phyloP scores from a whole-genome alignment of 2,113 vertebrate genomes.

The Caracal caracal region DNA sequence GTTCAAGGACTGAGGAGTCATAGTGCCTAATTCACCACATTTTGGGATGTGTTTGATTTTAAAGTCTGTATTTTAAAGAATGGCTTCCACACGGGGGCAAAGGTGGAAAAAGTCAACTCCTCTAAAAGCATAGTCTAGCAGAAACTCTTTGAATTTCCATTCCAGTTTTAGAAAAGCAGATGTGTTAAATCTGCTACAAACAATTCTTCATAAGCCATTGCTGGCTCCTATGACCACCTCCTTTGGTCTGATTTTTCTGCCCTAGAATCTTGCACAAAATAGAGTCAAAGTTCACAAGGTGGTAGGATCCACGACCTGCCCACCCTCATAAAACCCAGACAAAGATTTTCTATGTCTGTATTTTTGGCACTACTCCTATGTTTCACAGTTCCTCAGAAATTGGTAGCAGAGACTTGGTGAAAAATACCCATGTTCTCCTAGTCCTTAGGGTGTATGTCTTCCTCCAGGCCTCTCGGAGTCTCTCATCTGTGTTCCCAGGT shows the following conservation, averaged over 20 bases:
- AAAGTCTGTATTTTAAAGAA: constrained; percentile 33
- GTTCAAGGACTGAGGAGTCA: background rate
- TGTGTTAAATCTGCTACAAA: background rate
- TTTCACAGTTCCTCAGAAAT: background rate
- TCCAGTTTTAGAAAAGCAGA: background rate
- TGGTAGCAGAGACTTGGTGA: background rate
- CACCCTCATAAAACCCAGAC: background rate
- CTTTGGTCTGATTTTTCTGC: background rate
- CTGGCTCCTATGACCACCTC: background rate
- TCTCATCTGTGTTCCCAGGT: background rate
- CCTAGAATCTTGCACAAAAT: background rate
- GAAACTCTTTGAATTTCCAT: background rate
- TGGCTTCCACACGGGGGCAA: background rate
- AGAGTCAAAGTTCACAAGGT: background rate
- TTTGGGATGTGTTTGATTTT: background rate
- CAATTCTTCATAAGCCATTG: background rate
- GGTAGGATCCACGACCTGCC: background rate
- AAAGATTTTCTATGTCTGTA: background rate
- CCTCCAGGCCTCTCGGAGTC: no score
- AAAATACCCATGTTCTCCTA: background rate
- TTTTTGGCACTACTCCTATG: background rate
- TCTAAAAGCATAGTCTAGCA: background rate
- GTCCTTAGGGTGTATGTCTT: accelerated
- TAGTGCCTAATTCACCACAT: background rate
- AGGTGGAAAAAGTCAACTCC: constrained; percentile 24